Evolutionary conservation across 2,888 invertebrate species (phyloP), one percentile per base, ranked within the genome.

Genomic region (Matsumyia berberina): DNA sequence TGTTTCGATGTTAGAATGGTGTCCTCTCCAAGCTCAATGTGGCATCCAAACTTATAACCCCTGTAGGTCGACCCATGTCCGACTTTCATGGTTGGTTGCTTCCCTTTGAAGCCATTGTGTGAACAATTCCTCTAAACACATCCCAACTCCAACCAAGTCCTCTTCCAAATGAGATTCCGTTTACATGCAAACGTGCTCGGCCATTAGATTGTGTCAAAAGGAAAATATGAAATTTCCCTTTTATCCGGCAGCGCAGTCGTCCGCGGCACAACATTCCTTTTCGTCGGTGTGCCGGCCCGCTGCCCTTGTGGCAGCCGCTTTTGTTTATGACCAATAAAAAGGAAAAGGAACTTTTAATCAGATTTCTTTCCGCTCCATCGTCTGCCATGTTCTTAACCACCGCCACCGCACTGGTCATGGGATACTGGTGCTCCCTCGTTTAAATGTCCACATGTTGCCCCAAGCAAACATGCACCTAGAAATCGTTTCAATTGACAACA

Each of bases 201-300:
- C 19, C 39, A 53, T 70, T 60, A 53, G 70, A 51, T 55, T 78
- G 31, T 64, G 55, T 64, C 69, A 67, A 62, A 57, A 62, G 33
- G 24, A 24, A 80, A 76, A 76, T 76, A 76, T 81, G 55, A 81
- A 81, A 64, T 81, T 81, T 81, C 81, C 81, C 77, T 81, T 81
- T 81, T 70, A 81, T 42, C 49, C 80, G 39, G 44, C 67, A 62
- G 57, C 57, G 57, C 57, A 77, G 57, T 9, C 70, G 46, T 31
- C 62, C 77, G 60, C 55, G 46, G 31, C 70, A 64, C 4, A 72
- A 46, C 66, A 72, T 78, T 49, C 72, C 49, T 62, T 37, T 6
- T 33, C 5, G 8, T n/a, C 35, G 8, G 35, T 42, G 31, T 58
- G 49, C 51, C 55, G 39, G 66, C 37, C 37, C 12, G 35, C 12